Evolutionary conservation across 2,113 vertebrate genomes (phyloP), one percentile per base, ranked within the genome.

Genomic region (Triplophysa rosa): DNA sequence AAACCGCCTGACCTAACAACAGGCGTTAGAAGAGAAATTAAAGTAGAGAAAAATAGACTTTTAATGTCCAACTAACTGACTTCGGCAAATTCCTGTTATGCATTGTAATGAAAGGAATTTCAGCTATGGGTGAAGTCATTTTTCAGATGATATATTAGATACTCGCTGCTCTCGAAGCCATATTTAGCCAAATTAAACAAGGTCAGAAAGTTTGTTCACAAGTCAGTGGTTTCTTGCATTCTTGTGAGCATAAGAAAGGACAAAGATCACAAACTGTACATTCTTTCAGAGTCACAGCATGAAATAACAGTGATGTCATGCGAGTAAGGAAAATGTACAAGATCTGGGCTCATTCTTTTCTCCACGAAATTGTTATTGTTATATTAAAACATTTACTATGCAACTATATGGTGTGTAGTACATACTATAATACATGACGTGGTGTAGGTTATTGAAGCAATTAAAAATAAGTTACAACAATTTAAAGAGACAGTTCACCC

Each of bases 281-380:
- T 89, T 74, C 83, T 84, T 88, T 2, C 37, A 64, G 37, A 52
- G 85, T 89, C 87, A 90, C n/a, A 40, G 63, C 42, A 52, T 37
- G 47, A 26, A 78, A 7, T 3, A 58, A n/a, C 67, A 45, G 83
- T 63, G 21, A 67, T 79, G 54, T 24, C 40, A 59, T 62, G 61
- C 47, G 47, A 37, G 49, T 29, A 54, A 23, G 11, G 2, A 2
- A 2, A 45, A 68, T 45, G 2, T 45, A 17, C 14, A 19, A 52
- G 45, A 49, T 49, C 47, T 14, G 47, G 47, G 10, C 47, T 49
- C 47, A 14, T 11, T 13, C 2, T 14, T 52, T 1, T 17, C 4
- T 1, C 2, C 13, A 52, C 4, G 14, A 52, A 17, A 52, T 6
- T 17, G 3, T 3, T 52, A 52, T 45, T 45, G 42, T 45, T 45